Percentiles rank a stretch among this genome's conserved stretches.
phyloP scores from a whole-genome alignment of 2,797 vertebrate genomes.

The Alfaro cultratus region DNA sequence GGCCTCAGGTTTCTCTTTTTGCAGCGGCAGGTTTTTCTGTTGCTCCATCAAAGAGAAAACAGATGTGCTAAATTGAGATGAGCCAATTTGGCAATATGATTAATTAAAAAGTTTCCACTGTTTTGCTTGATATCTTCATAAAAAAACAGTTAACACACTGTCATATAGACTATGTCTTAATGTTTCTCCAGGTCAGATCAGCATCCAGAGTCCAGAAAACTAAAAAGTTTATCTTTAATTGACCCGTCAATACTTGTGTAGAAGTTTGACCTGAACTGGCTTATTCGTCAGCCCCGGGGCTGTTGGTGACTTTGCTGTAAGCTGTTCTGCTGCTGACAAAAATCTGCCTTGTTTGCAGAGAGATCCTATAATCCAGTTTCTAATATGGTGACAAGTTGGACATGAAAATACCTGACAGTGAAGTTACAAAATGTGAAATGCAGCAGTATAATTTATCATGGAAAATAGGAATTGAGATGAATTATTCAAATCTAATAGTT shows the following conservation, averaged over 20 bases:
- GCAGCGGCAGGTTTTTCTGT: conserved; percentile 18
- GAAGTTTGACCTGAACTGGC: conserved; percentile 33
- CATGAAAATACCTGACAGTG: conserved; percentile 30
- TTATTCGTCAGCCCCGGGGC: conserved; percentile 10
- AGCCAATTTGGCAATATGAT: conserved; percentile 13
- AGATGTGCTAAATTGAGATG: conserved; percentile 17
- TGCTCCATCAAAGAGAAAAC: background rate
- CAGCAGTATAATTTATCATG: conserved; percentile 13
- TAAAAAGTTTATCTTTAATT: conserved; percentile 50
- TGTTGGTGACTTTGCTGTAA: conserved; percentile 32
- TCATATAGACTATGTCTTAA: conserved; percentile 21
- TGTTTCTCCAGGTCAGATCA: conserved; percentile 23
- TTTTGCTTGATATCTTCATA: conserved; percentile 7
- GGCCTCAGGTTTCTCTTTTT: conserved; percentile 24
- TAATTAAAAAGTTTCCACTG: conserved; percentile 12
- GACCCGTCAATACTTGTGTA: conserved; percentile 25
- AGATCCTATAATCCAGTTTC: conserved; percentile 60
- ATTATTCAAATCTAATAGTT: background rate
- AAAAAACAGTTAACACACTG: conserved; percentile 8
- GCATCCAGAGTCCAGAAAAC: conserved; percentile 29
- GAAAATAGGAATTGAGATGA: background rate
- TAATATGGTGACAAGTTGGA: conserved; percentile 52
- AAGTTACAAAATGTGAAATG: conserved; percentile 34
- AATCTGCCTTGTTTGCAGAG: conserved; percentile 35
- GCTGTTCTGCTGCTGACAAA: conserved; percentile 55